phyloP scores from a whole-genome alignment of 2,888 invertebrate species.

The Lithosia quadra region DNA sequence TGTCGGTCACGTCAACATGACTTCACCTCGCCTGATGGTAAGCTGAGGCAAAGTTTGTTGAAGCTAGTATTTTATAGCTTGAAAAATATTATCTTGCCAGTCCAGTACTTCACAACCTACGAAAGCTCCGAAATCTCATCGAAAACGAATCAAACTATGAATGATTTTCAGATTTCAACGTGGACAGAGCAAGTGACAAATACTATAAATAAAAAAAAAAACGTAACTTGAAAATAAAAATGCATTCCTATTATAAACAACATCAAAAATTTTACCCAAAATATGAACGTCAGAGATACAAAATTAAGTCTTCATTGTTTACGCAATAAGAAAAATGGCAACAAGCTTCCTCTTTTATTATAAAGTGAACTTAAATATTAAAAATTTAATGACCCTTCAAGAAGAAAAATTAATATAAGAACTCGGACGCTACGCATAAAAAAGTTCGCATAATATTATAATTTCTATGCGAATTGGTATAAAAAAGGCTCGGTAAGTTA shows the following conservation, averaged over 20 bases:
- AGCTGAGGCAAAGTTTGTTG: too few species aligned
- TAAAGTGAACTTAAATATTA: constrained; percentile 21
- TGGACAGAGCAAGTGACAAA: too few species aligned
- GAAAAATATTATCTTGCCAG: too few species aligned
- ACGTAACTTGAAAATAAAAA: not conserved
- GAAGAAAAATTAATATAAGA: constrained; percentile 28
- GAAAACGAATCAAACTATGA: too few species aligned
- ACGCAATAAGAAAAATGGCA: constrained; percentile 16
- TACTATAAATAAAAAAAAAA: too few species aligned
- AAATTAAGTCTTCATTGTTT: constrained; percentile 3
- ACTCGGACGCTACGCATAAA: constrained; percentile 33
- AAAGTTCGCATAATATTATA: constrained; percentile 56
- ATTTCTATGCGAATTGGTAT: constrained; percentile 54
- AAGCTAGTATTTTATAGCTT: too few species aligned
- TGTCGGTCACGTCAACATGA: too few species aligned
- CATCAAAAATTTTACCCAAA: not conserved
- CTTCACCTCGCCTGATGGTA: too few species aligned
- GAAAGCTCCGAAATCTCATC: too few species aligned
- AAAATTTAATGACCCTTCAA: constrained; percentile 28
- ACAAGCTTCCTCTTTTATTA: constrained; percentile 11
- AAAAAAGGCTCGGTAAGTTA: constrained; percentile 45
- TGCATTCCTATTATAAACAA: not conserved
- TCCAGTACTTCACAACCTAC: too few species aligned
- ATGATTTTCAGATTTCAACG: too few species aligned
- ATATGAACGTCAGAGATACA: not conserved